phyloP scores from a whole-genome alignment of 2,113 vertebrate genomes.

The Cheilinus undulatus region DNA sequence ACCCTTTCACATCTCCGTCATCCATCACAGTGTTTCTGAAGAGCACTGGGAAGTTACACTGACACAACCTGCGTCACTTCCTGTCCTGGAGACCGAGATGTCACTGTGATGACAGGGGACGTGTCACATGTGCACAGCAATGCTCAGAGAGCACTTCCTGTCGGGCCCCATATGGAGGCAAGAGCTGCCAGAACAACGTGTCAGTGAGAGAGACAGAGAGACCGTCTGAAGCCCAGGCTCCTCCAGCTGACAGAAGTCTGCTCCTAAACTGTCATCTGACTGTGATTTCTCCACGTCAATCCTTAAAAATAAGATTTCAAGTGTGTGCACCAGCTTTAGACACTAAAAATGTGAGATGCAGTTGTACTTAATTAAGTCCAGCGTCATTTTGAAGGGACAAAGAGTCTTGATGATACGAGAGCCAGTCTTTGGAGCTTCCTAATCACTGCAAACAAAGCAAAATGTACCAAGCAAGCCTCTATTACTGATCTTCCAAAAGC shows the following conservation, averaged over 20 bases:
- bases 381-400: background rate
- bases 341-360: background rate
- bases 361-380: background rate
- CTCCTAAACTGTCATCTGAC: background rate
- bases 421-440: background rate
- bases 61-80: conserved; percentile 48
- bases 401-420: background rate
- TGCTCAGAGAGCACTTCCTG: conserved; percentile 40
- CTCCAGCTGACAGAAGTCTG: background rate
- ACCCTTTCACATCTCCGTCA: background rate
- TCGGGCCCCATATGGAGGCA: conserved; percentile 23
- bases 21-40: conserved; percentile 6
- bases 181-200: conserved; percentile 29
- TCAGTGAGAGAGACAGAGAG: conserved; percentile 10
- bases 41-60: conserved; percentile 26
- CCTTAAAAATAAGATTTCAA: no score
- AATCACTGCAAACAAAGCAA: background rate
- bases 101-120: conserved; percentile 38
- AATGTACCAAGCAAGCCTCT: background rate
- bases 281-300: no score
- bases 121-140: conserved; percentile 36
- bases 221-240: background rate
- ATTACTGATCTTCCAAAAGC: background rate
- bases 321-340: background rate
- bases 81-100: conserved; percentile 32